phyloP scores from a whole-genome alignment of 2,113 vertebrate species.

The Sorex araneus region DNA sequence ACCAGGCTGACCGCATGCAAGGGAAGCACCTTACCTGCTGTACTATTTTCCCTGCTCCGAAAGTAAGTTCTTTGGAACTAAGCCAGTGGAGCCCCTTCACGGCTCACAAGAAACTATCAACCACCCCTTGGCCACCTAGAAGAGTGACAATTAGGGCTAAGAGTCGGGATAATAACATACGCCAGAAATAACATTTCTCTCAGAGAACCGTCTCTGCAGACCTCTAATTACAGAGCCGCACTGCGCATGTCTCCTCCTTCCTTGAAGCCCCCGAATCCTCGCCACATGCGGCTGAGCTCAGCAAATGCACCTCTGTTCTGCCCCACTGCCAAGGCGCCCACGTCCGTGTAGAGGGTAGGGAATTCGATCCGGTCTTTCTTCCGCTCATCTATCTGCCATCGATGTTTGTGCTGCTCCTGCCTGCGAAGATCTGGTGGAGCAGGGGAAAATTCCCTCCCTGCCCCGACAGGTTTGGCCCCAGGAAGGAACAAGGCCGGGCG shows the following conservation, averaged over 20 bases:
- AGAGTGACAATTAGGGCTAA: neutral
- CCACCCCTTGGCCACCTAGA: neutral
- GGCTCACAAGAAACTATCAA: neutral
- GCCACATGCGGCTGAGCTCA: neutral
- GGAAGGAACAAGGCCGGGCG: neutral
- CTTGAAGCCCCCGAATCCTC: neutral
- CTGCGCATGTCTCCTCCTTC: neutral
- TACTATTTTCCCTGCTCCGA: no score
- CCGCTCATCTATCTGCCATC: neutral
- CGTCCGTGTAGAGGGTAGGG: neutral
- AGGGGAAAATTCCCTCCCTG: neutral
- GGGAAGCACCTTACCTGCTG: no score
- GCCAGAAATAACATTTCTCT: neutral
- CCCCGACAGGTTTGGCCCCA: neutral
- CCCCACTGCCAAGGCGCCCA: neutral
- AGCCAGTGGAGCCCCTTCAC: neutral
- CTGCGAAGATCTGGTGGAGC: no score
- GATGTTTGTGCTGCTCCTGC: neutral
- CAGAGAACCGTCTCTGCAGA: neutral
- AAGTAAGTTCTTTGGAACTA: neutral
- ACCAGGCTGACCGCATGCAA: no score
- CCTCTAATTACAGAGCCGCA: neutral
- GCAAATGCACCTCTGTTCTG: neutral
- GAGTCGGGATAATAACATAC: neutral
- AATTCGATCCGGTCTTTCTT: neutral